Base-by-base conservation (phyloP, 1,140 invertebrate genomes). In the Philaenus spumarius region DNA sequence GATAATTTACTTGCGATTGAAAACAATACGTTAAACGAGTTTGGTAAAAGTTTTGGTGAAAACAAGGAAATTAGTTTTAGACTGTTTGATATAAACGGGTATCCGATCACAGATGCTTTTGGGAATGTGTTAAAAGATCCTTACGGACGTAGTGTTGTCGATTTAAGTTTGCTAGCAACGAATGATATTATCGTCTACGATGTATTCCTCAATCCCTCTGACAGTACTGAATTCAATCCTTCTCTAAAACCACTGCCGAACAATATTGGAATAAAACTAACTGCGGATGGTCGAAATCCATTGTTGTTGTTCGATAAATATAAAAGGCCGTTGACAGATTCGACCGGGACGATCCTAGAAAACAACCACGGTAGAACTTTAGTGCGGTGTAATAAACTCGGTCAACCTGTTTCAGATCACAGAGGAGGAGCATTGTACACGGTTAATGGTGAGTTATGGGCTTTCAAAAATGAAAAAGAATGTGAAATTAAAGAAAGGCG, bases 291-390 rank as follows among this genome's bases (percentile, higher is more conserved):
- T 19, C 22, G 37, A 14, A 37, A 19, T 17, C 50, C 50, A 2
- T 20, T 53, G 23, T 35, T 37, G 19, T 39, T 53, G 50, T 53
- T 53, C 37, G 50, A 53, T 26, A 53, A 53, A 34, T 53, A 53
- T 20, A 19, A 12, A 11, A 30, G 50, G 12, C 50, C 50, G 11
- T 14, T 53, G 35, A 53, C 50, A 37, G 50, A 53, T 53, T 53
- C 30, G 2, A 9, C 3, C 19, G 50, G 50, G 12, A 53, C 22
- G 19, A 17, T 37, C 2, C 20, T 53, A 19, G 50, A 37, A 2
- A 53, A 53, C 19, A 53, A 37, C 20, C 30, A 53, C n/a, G 50
- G 50, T 20, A 19, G 50, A 2, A 30, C 30, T 7, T 22, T 53
- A 22, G 7, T 53, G 19, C 14, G 30, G 22, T 53, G 35, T 53